Percentiles rank a stretch among this genome's conserved stretches.
Evolutionary conservation across 2,113 vertebrate species (phyloP).

Genomic region (Dolichotis patagonum): DNA sequence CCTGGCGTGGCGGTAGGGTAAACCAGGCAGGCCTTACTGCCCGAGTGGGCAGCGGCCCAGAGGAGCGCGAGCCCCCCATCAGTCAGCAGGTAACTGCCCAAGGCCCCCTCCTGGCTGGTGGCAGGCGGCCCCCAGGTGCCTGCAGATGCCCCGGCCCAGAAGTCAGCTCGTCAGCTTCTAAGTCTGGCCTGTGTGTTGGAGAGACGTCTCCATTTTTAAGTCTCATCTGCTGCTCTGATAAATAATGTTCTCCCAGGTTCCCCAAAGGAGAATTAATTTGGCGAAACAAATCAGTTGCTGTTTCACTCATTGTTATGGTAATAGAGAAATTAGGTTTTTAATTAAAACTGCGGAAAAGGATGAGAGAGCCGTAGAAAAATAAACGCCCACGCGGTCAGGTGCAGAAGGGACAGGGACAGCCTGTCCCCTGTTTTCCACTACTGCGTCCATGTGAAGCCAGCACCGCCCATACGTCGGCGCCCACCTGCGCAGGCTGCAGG

Average conservation of each 20-base stretch:
- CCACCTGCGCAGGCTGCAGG: neutral
- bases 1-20: too few species aligned
- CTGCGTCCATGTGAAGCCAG: neutral
- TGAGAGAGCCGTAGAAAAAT: neutral
- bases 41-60: too few species aligned
- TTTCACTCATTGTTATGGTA: constrained; percentile 72
- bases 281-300: constrained; percentile 70
- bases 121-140: neutral
- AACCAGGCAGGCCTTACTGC: too few species aligned
- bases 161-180: neutral
- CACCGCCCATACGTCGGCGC: neutral
- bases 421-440: too few species aligned
- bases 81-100: neutral
- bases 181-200: neutral
- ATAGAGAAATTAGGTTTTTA: constrained; percentile 73
- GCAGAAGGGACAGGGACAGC: neutral
- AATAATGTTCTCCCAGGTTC: constrained; percentile 63
- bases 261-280: constrained; percentile 77
- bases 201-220: constrained; percentile 56
- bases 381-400: neutral
- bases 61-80: neutral
- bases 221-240: constrained; percentile 57
- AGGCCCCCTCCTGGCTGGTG: neutral
- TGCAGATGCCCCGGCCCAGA: neutral
- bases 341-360: constrained; percentile 62